These are phyloP conservation scores for Vanessa tameamea DNA, from an alignment of 1,140 invertebrate species.

Conservation along the genomic window DNA sequence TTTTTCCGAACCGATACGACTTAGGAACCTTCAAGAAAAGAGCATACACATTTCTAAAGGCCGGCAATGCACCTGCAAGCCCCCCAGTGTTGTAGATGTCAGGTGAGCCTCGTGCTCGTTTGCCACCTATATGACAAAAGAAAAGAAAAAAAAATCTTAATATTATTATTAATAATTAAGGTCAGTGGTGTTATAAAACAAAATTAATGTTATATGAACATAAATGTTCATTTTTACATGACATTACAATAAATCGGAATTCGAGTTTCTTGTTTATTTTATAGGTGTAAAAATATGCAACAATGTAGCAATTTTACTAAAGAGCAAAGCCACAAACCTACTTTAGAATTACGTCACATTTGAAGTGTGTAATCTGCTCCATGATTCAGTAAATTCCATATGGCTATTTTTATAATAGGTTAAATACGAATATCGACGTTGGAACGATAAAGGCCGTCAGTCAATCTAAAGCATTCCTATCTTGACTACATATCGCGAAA, in stretches of 20 bases:
- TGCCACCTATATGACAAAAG: too few species aligned
- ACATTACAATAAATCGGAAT: background rate
- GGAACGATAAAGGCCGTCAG: constrained; percentile 52
- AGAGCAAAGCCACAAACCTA: background rate
- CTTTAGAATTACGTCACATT: constrained; percentile 42
- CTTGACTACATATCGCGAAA: constrained; percentile 23
- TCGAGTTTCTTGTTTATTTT: background rate
- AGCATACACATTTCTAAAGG: too few species aligned
- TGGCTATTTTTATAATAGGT: constrained; percentile 71
- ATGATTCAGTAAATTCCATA: constrained; percentile 64
- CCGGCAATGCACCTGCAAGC: too few species aligned
- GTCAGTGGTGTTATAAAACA: too few species aligned
- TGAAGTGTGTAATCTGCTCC: constrained; percentile 55
- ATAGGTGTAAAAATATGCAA: background rate
- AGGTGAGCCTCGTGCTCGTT: too few species aligned
- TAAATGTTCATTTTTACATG: background rate
- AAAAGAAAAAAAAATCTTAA: too few species aligned
- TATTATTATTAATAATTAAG: too few species aligned
- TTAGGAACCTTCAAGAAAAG: too few species aligned
- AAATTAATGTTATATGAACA: too few species aligned
- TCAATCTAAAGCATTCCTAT: constrained; percentile 52
- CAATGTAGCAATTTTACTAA: background rate
- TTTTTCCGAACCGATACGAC: too few species aligned
- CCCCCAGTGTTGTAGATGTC: too few species aligned
- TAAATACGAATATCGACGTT: constrained; percentile 52